Percentiles rank a stretch among this genome's conserved stretches.
Conservation (phyloP, 2,797 vertebrate species). For the Acrossocheilus fasciatus region DNA sequence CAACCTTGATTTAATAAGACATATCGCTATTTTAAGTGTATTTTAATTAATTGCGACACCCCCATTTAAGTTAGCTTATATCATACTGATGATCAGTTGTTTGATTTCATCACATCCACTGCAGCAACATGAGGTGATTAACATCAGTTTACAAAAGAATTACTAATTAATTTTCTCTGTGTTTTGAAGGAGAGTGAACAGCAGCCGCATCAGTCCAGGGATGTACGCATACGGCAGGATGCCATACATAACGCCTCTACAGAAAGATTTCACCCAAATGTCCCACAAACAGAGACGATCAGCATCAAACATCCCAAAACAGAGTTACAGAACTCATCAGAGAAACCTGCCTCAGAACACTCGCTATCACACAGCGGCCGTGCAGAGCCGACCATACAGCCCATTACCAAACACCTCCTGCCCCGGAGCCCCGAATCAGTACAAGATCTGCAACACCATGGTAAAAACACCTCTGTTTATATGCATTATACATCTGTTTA, state of each 20-base stretch:
- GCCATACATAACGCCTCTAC: conserved; percentile 83
- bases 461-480: conserved; percentile 70
- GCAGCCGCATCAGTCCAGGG: conserved; percentile 81
- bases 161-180: neutral
- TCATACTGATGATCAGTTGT: neutral
- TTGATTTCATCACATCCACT: neutral
- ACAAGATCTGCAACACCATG: conserved; percentile 88
- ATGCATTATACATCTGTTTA: neutral
- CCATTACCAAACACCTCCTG: conserved; percentile 70
- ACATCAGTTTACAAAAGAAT: neutral
- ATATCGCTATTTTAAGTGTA: too few species aligned
- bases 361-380: conserved; percentile 63
- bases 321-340: conserved; percentile 57
- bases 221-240: conserved; percentile 90
- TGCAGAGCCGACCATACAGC: conserved; percentile 65
- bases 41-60: too few species aligned
- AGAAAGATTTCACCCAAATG: conserved; percentile 78
- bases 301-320: conserved; percentile 43
- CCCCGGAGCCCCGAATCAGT: conserved; percentile 80
- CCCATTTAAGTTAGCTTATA: too few species aligned
- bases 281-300: conserved; percentile 78
- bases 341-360: conserved; percentile 41
- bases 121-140: neutral
- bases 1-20: too few species aligned
- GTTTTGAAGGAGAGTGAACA: conserved; percentile 62